Percentiles rank a stretch among this genome's conserved stretches.
phyloP scores from a whole-genome alignment of 2,797 vertebrate genomes.

The Alfaro cultratus region DNA sequence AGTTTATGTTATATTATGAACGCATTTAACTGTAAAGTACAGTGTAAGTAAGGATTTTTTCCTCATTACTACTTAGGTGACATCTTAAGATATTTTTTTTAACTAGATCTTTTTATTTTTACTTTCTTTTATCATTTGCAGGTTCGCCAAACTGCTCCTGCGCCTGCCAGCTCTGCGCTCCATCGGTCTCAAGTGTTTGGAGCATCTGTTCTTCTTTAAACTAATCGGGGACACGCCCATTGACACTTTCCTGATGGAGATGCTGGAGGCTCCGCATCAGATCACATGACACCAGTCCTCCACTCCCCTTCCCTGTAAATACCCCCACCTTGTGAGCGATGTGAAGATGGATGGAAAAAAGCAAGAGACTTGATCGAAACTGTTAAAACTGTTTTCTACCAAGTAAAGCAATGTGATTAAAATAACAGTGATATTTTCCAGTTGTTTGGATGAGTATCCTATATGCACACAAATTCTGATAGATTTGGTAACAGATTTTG shows the following conservation, averaged over 20 bases:
- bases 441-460: constrained; percentile 35
- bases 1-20: background rate
- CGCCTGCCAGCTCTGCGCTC: constrained; percentile 93
- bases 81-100: background rate
- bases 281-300: constrained; percentile 82
- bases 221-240: constrained; percentile 97
- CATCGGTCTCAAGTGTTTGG: constrained; percentile 94
- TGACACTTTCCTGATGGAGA: constrained; percentile 98
- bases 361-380: constrained; percentile 66
- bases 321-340: constrained; percentile 70
- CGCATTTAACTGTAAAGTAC: background rate
- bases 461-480: constrained; percentile 70
- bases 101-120: background rate
- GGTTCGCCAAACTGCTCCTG: constrained; percentile 94
- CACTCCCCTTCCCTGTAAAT: constrained; percentile 74
- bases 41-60: background rate
- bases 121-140: constrained; percentile 10
- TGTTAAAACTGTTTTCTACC: constrained; percentile 81
- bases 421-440: constrained; percentile 62
- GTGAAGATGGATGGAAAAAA: constrained; percentile 61
- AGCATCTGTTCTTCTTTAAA: constrained; percentile 98
- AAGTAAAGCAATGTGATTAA: constrained; percentile 68
- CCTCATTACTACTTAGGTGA: background rate
- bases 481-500: constrained; percentile 76
- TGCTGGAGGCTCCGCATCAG: constrained; percentile 94